Evolutionary conservation across 2,888 invertebrate species (phyloP), one percentile per base, ranked within the genome.

Genomic region (Biston stratarius): DNA sequence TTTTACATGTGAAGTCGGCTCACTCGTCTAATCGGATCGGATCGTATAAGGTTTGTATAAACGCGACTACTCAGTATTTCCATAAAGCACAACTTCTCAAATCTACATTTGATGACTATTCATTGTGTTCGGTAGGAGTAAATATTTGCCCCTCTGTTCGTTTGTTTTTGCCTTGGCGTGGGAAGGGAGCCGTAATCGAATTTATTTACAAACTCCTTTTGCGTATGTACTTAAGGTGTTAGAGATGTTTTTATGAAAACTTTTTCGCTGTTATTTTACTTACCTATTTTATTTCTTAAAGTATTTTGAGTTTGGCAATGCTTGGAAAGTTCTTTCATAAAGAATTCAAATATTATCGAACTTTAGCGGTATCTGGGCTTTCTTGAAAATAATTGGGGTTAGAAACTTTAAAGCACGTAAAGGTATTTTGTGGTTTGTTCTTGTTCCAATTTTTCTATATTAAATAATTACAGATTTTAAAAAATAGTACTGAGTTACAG

Each of bases 121-220:
- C 76, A 78, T 77, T 78, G 79, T 79, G 72, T 51, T 69, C 61
- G 24, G 45, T 48, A 64, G 68, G 53, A 63, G 75, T 79, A 77
- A 82, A 82, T 80, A 77, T 84, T 84, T 78, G 77, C 65, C 69
- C 58, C 49, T 63, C 64, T 69, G 70, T 70, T 67, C 74, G 68
- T 76, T 77, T 82, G 72, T 70, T 64, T 78, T 61, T 69, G 65
- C 71, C 69, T 0, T 5, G 2, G 49, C 49, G 79, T 81, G 82
- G 76, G 81, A 80, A 82, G 71, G 69, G 68, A 74, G 77, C 66
- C 81, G 75, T 76, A 77, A 69, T 74, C 72, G 61, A 71, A 74
- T 75, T 72, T 75, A 72, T 78, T 73, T 72, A 72, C 68, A 75
- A 74, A 74, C 76, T 73, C 69, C 64, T 58, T 24, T 61, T 51